Base-by-base conservation (phyloP, 2,797 vertebrate species). In the Gobionotothen gibberifrons region DNA sequence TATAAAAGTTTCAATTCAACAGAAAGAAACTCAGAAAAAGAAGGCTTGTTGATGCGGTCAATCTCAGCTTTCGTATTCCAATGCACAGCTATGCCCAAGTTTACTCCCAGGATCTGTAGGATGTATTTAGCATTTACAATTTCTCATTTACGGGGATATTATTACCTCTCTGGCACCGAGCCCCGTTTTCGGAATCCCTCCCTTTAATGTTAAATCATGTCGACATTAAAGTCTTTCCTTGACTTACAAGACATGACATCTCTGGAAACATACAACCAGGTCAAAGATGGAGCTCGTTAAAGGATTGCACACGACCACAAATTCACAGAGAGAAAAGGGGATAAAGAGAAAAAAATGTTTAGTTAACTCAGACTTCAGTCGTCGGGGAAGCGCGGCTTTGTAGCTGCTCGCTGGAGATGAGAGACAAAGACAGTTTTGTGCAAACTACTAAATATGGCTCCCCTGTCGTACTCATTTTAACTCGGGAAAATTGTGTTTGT, bases 281-380 rank as follows among this genome's bases (percentile, higher is more conserved):
- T 93, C 92, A 95, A 93, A 93, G 92, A 94, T 93, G 94, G 93
- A 93, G 92, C 93, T 95, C 85, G 83, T 95, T 94, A 93, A 89
- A 90, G 90, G 91, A 92, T 90, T 92, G 88, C 91, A 89, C 90
- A 89, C 87, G 84, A 92, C 94, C 93, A 84, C 90, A 90, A 89
- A 90, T 85, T 89, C 80, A 81, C 76, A 61, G 66, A 79, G 80
- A 85, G 77, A 85, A 82, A 73, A 85, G 79, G 81, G 81, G 82
- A 85, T 78, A 15, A 83, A 76, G 58, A 85, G 85, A 83, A 86
- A 81, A 86, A 88, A 87, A 87, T 78, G 90, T 93, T 94, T 93
- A 84, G 90, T 85, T 92, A 88, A 90, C 81, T 82, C 82, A 90
- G 82, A 89, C 87, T 86, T 91, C 78, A 85, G 79, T 81, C 69